Evolutionary conservation across 2,797 vertebrate genomes (phyloP), one percentile per base, ranked within the genome.

Genomic region (Crossoptilon crossoptilon): DNA sequence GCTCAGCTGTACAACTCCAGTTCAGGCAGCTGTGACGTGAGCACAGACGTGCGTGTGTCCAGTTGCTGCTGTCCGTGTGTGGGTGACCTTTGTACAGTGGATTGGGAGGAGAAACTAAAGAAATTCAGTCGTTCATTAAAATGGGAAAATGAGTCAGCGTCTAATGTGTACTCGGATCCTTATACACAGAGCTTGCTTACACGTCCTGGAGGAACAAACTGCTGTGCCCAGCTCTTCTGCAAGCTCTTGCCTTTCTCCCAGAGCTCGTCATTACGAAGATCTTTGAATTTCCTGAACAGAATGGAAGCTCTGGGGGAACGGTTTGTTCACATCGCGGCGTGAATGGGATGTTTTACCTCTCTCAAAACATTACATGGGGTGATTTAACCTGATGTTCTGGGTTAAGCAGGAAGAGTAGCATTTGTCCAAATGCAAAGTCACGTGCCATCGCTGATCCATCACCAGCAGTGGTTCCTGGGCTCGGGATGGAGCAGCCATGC

Each of bases 31-130:
- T 80, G 58, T 29, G 72, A 43, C 2, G 0, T 4, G 41, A 33
- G 37, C 21, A 0, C 4, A 35, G 67, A 9, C 41, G 5, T 73
- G 39, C 26, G 5, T 1, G 0, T 46, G 16, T 6, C 27, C 2
- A 4, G 14, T 10, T 44, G 39, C 75, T 60, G 49, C 31, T 76
- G 62, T 49, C 53, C 83, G 59, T 2, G 2, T 39, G 24, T 41
- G 49, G 41, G 12, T 63, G 62, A 26, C 33, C 26, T 33, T 63
- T 58, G 74, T 55, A 5, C 62, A 5, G 1, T 12, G 11, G 10
- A 8, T 11, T 27, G n/a, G 49, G 76, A 91, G 46, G 26, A 78
- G 67, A 80, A 85, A 84, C 55, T 18, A 51, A 51, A 81, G 53
- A 39, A 56, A 78, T 70, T 63, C 39, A 56, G 31, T 60, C 22